phyloP scores from a whole-genome alignment of 1,140 invertebrate genomes.

The Paraescarpia echinospica region DNA sequence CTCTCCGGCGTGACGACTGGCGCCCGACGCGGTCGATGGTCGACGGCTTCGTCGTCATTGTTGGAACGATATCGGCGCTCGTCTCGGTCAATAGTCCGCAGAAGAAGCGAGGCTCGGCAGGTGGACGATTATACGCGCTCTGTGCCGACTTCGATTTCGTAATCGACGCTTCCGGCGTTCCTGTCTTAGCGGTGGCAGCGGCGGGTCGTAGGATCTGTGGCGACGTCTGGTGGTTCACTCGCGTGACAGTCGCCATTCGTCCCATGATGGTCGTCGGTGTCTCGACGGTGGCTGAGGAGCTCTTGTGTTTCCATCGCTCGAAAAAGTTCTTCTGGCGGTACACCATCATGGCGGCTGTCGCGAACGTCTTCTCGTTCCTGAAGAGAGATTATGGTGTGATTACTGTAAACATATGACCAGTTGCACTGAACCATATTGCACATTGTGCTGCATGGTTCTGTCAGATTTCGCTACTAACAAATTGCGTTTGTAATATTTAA shows the following conservation, averaged over 20 bases:
- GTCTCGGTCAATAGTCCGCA: background rate
- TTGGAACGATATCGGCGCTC: background rate
- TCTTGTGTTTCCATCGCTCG: constrained; percentile 25
- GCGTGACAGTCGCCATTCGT: background rate
- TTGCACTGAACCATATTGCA: background rate
- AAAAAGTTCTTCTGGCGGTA: constrained; percentile 30
- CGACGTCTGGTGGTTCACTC: constrained; percentile 11
- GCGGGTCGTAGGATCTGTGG: background rate
- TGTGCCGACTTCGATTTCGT: background rate
- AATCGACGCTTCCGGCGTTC: background rate
- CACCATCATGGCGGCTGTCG: constrained; percentile 23
- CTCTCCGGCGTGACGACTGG: background rate
- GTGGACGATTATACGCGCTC: background rate
- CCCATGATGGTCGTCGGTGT: background rate
- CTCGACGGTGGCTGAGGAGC: background rate
- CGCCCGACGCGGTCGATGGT: constrained; percentile 12
- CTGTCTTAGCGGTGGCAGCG: background rate
- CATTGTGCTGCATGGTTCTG: background rate
- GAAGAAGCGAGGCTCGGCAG: background rate
- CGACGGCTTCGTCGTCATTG: constrained; percentile 3
- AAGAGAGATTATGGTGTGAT: background rate
- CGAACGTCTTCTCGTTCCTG: constrained; percentile 29
- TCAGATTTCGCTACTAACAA: background rate
- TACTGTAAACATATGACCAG: background rate
- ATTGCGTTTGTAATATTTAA: background rate